Evolutionary conservation across 2,797 vertebrate genomes (phyloP).

Genomic region (Microchirus variegatus): DNA sequence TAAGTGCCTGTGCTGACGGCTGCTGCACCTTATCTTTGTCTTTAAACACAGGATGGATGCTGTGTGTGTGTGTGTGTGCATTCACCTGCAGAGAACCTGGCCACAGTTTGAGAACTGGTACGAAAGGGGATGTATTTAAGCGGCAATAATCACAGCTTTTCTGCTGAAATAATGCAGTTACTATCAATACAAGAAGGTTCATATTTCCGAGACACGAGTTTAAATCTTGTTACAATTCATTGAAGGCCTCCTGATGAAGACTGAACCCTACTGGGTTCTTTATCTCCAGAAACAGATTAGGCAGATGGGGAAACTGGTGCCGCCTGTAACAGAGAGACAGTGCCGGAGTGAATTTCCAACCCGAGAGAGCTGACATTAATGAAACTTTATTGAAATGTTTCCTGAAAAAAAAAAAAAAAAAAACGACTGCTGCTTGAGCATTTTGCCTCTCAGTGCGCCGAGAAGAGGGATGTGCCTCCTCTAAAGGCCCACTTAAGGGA

Average conservation of each 20-base stretch:
- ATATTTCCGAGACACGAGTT: slow-evolving; percentile 37
- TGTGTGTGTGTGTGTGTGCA: slow-evolving; percentile 11
- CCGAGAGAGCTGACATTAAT: slow-evolving; percentile 60
- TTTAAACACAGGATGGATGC: slow-evolving; percentile 38
- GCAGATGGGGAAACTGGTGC: slow-evolving; percentile 44
- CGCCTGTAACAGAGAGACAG: slow-evolving; percentile 25
- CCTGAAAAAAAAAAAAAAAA: slow-evolving; percentile 13
- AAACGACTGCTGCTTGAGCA: slow-evolving; percentile 35
- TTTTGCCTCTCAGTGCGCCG: slow-evolving; percentile 23
- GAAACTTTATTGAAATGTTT: slow-evolving; percentile 68
- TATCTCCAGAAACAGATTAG: slow-evolving; percentile 54
- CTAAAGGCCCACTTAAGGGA: slow-evolving; percentile 56
- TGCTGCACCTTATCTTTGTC: slow-evolving; percentile 38
- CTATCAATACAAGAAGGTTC: slow-evolving; percentile 49
- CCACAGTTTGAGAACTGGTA: slow-evolving; percentile 18
- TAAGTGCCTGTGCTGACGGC: slow-evolving; percentile 33
- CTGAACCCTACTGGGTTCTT: slow-evolving; percentile 33
- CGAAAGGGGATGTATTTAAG: slow-evolving; percentile 52
- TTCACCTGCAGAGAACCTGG: slow-evolving; percentile 45
- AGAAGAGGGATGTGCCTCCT: slow-evolving; percentile 46
- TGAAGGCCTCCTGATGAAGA: slow-evolving; percentile 40
- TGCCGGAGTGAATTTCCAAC: slow-evolving; percentile 37
- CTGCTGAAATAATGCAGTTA: slow-evolving; percentile 57
- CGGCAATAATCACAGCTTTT: slow-evolving; percentile 39
- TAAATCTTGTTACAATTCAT: slow-evolving; percentile 61